Evolutionary conservation across 2,888 invertebrate species (phyloP).

Genomic region (Neoascia interrupta): DNA sequence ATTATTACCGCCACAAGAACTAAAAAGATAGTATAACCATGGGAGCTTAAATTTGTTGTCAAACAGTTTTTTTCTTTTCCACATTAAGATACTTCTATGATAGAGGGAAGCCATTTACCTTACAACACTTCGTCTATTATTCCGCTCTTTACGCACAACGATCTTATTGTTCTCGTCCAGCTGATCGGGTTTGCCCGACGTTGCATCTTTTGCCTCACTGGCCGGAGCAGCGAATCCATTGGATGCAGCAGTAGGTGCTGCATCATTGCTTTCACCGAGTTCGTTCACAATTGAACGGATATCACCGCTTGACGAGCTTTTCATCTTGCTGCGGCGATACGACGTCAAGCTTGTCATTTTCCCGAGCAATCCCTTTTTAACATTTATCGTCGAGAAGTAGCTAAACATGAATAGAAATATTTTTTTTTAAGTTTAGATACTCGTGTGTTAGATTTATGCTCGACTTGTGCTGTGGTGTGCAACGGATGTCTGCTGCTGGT

Average conservation of each 20-base stretch:
- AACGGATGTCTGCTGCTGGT: too few species aligned
- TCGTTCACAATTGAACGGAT: conserved; percentile 74
- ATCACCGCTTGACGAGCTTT: conserved; percentile 76
- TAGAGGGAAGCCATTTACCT: conserved; percentile 73
- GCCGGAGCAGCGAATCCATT: conserved; percentile 71
- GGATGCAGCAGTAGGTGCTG: conserved; percentile 70
- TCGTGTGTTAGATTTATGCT: conserved; percentile 5
- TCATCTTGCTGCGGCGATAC: conserved; percentile 78
- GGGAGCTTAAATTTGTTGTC: too few species aligned
- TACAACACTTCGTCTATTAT: conserved; percentile 78
- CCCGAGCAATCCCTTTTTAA: conserved; percentile 78
- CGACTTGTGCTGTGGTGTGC: conserved; percentile 12
- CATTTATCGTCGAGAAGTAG: conserved; percentile 79
- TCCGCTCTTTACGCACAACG: conserved; percentile 77
- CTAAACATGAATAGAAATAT: conserved; percentile 73
- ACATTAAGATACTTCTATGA: too few species aligned
- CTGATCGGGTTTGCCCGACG: conserved; percentile 41
- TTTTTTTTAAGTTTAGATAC: neutral
- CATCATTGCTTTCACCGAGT: conserved; percentile 60
- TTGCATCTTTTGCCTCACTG: conserved; percentile 70
- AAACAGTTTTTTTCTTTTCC: too few species aligned
- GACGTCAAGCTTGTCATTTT: conserved; percentile 79
- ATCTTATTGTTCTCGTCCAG: conserved; percentile 68
- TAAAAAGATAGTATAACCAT: conserved; percentile 6
- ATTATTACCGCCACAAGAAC: conserved; percentile 1